Base-by-base conservation (phyloP, 2,888 invertebrate genomes). In the Odontocolon sp. region DNA sequence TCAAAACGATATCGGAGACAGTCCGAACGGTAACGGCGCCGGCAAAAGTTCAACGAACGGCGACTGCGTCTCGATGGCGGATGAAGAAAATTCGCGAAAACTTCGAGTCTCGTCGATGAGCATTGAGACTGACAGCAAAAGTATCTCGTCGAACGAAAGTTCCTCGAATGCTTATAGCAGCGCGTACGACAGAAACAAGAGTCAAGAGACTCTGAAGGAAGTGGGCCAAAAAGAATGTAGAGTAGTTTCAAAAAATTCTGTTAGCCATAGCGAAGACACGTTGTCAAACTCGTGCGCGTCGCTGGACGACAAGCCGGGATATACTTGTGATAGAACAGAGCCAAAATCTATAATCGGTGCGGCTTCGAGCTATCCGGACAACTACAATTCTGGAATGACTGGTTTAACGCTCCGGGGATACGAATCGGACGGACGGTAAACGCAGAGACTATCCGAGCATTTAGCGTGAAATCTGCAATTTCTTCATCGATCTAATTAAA, bases 1-100 rank as follows among this genome's bases (percentile, higher is more conserved):
- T 67, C 88, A 89, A 61, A 82, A 85, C 14, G 89, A 89, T 31
- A 87, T 81, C 1, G 87, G 87, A 6, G 89, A 88, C 2, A 86
- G 83, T 80, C 83, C 81, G 2, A 87, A 84, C 45, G 85, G 83
- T 8, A 85, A 83, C 56, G 75, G 80, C 26, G 69, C 70, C 3
- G 79, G 79, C 31, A 77, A 80, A 8, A 68, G 68, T 57, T 72
- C 67, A 28, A 80, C 59, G 45, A 81, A 72, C 38, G 59, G 78
- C 8, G 83, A 77, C 3, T 73, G 31, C 33, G 6, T 23, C 18
- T 47, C 63, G 38, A 28, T 52, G 21, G 23, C 57, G 6, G 57
- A 56, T 16, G 54, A 36, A 38, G 45, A 28, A 8, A 72, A 40
- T 21, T 69, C 38, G 1, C 28, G 6, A 0, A 40, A 71, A 33